Base-by-base conservation (phyloP, 2,113 vertebrate species). In the Maccullochella peelii region DNA sequence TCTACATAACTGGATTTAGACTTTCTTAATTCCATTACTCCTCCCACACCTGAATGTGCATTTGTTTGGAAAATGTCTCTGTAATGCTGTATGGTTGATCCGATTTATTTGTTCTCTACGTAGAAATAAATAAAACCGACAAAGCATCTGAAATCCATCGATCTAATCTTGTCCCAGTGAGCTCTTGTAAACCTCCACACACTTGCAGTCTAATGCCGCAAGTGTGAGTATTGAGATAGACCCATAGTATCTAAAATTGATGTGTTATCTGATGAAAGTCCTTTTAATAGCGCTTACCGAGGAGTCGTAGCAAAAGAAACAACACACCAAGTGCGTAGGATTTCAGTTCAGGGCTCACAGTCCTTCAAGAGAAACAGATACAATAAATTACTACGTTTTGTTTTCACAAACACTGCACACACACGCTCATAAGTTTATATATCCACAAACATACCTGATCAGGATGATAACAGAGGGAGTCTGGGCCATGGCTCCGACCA, bases 401-500 rank as follows among this genome's bases (percentile, higher is more conserved):
- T n/a, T 63, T 40, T 6, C 23, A 50, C 50, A 40, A 21, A 58
- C 25, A 3, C 25, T 75, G 63, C 21, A 20, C 16, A 36, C 20
- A 36, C 72, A 23, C 47, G 20, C 33, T 55, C n/a, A 21, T 23
- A 5, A 0, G 1, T 21, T 20, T 50, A 33, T 33, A 15, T 2
- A 57, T 30, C 55, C 27, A 12, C 38, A 57, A n/a, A 33, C 66
- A 25, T 84, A 98, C 98, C 98, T 97, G 96, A 99, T 99, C 18
- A 99, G 96, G 72, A 99, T 98, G 94, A 99, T 99, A 89, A 99
- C 97, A 0, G 98, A 99, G 0, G 98, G 98, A 0, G 98, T 99
- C 95, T 99, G 98, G 0, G 98, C 98, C 98, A 99, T 99, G 80
- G 98, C 98, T 68, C 98, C 98, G 0, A 99, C 97, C 96, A 99